Conservation (phyloP, 2,797 vertebrate genomes). For the Mus minutoides region DNA sequence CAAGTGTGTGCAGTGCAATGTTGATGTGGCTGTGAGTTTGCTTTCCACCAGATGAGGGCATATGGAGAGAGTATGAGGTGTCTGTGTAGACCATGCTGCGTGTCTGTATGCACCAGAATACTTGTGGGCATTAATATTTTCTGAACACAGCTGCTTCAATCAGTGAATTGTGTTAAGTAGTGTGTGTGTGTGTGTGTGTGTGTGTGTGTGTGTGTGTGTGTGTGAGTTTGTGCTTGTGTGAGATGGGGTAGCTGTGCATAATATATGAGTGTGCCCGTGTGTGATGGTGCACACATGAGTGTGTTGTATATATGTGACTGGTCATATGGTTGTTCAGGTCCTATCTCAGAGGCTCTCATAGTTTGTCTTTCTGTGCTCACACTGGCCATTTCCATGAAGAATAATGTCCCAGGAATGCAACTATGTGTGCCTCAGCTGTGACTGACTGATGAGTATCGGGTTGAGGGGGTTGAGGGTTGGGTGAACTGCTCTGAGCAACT, state of each 20-base stretch:
- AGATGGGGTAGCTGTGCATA: background rate
- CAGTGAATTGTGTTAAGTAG: background rate
- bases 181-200: no score
- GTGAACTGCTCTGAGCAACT: background rate
- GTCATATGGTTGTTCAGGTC: background rate
- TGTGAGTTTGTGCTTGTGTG: background rate
- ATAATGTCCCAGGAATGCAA: no score
- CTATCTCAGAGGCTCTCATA: background rate
- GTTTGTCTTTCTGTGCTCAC: background rate
- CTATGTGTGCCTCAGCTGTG: background rate
- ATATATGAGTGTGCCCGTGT: background rate
- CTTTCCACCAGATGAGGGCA: background rate
- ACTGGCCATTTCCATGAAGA: background rate
- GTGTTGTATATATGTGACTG: background rate
- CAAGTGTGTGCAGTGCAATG: background rate
- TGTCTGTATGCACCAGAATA: background rate
- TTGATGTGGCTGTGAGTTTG: background rate
- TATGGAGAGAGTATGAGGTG: background rate
- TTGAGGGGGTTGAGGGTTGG: background rate
- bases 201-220: background rate
- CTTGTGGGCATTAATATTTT: background rate
- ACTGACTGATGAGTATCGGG: rapidly evolving
- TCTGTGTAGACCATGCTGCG: background rate
- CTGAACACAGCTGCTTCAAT: background rate
- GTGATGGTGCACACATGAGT: background rate